Conservation (phyloP, 1,140 invertebrate genomes). For the Temnothorax longispinosus region DNA sequence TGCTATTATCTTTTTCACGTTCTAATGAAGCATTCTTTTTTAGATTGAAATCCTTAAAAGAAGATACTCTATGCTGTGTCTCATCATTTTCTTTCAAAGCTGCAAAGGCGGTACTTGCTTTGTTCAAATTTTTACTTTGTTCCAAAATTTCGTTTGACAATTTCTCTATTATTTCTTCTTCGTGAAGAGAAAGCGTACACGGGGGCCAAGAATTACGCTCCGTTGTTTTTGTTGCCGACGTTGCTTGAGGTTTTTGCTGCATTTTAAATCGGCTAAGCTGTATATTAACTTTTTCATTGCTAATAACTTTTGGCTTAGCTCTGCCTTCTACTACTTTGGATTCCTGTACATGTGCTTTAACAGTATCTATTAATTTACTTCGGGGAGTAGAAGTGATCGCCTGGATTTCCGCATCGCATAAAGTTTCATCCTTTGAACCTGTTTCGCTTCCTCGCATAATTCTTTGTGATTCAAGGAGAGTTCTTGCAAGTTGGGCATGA, state of each 20-base stretch:
- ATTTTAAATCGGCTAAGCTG: constrained; percentile 70
- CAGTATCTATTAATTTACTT: constrained; percentile 43
- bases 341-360: constrained; percentile 41
- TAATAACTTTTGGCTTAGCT: constrained; percentile 77
- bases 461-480: constrained; percentile 78
- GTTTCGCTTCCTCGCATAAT: constrained; percentile 64
- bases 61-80: not conserved
- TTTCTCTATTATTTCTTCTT: constrained; percentile 77
- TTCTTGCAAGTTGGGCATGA: constrained; percentile 77
- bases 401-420: constrained; percentile 17
- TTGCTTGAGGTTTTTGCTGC: constrained; percentile 48
- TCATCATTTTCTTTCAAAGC: constrained; percentile 9
- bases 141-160: constrained; percentile 81
- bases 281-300: constrained; percentile 76
- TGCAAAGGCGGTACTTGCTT: not conserved
- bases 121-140: constrained; percentile 77
- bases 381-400: constrained; percentile 27
- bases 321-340: constrained; percentile 20
- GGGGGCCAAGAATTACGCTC: constrained; percentile 33
- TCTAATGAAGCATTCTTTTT: not conserved
- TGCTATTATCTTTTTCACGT: not conserved
- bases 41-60: constrained; percentile 9
- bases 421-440: not conserved
- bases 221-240: not conserved
- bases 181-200: constrained; percentile 38